Percentiles rank a stretch among this genome's conserved stretches.
phyloP scores from a whole-genome alignment of 2,797 vertebrate species.

The Neostethus bicornis region DNA sequence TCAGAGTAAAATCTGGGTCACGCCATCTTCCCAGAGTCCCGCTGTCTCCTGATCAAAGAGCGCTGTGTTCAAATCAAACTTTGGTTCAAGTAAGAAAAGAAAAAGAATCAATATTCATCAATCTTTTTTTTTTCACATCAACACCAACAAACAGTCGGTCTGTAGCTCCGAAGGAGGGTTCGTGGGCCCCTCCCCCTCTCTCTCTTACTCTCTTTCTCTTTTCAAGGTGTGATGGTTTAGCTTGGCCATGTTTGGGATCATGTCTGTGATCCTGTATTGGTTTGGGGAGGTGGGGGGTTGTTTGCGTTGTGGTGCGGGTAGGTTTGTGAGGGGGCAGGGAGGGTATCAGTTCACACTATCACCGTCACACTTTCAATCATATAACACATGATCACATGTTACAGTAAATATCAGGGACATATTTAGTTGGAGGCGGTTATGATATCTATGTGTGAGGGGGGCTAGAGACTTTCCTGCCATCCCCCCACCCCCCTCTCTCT shows the following conservation, averaged over 20 bases:
- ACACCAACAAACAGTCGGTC: slow-evolving; percentile 56
- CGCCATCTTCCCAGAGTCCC: slow-evolving; percentile 54
- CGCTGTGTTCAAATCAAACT: slow-evolving; percentile 73
- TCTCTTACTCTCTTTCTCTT: slow-evolving; percentile 42
- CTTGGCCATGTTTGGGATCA: slow-evolving; percentile 12
- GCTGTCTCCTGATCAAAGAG: slow-evolving; percentile 76
- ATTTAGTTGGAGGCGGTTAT: slow-evolving; percentile 60
- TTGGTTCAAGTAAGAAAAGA: slow-evolving; percentile 72
- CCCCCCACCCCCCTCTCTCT: no score
- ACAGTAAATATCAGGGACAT: slow-evolving; percentile 79
- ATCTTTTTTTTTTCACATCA: slow-evolving; percentile 33
- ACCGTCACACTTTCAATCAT: slow-evolving; percentile 79
- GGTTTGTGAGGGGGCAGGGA: slow-evolving; percentile 4
- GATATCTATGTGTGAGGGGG: slow-evolving; percentile 73
- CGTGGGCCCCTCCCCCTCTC: no score
- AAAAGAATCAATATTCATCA: slow-evolving; percentile 75
- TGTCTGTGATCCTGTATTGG: slow-evolving; percentile 24
- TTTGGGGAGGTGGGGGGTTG: slow-evolving; percentile 6
- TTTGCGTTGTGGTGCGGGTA: slow-evolving; percentile 25
- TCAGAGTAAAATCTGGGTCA: slow-evolving; percentile 69
- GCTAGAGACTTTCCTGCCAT: slow-evolving; percentile 63
- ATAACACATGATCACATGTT: slow-evolving; percentile 79
- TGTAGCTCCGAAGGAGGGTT: slow-evolving; percentile 33
- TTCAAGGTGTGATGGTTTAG: slow-evolving; percentile 35
- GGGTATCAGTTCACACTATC: slow-evolving; percentile 72